Evolutionary conservation across 30 jellyfish, hydroid and myxozoan species (phyloP), one percentile per base, ranked within the genome.

Genomic region (Catostylus mosaicus): DNA sequence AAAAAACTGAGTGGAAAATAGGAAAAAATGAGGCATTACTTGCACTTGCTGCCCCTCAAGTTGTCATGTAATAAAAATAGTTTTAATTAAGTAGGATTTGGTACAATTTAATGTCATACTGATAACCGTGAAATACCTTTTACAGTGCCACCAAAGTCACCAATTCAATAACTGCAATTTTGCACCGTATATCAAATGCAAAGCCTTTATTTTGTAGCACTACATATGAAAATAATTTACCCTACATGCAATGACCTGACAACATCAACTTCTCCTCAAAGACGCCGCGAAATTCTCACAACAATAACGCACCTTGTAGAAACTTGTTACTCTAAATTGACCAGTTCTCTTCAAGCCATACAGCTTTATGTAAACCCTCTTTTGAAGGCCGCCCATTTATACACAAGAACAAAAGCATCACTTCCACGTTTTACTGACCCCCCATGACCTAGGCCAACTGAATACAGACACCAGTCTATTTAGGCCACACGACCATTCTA

Each of bases 371-470:
- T 22, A 19, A 32, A 19, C 35, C 45, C 20, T 64, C 27, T 20
- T 34, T 52, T 30, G 24, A 38, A 11, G 46, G 40, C 65, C 75
- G 48, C 68, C 37, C 14, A 8, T 40, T 45, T 62, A 60, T 45
- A 51, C 20, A 77, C 67, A 60, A 27, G 43, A 76, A 30, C 48
- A 37, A 61, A 38, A 43, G 78, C 88, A 62, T 54, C 43, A 34
- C 14, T 11, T 54, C 11, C 88, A 77, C 88, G 88, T 33, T 59
- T 57, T 59, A 47, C 23, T 59, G 88, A 77, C 88, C 88, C 88
- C 88, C 88, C 59, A 57, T 77, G 88, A 59, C 88, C 88, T 29
- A 77, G 78, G 46, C 12, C 46, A 23, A n/a, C n/a, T 60, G 66
- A 59, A 77, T 77, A 12, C 76, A 16, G 36, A 36, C 76, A 77